These are phyloP conservation scores for Nettapus auritus DNA, from an alignment of 2,113 vertebrate species.

Conservation along the genomic window DNA sequence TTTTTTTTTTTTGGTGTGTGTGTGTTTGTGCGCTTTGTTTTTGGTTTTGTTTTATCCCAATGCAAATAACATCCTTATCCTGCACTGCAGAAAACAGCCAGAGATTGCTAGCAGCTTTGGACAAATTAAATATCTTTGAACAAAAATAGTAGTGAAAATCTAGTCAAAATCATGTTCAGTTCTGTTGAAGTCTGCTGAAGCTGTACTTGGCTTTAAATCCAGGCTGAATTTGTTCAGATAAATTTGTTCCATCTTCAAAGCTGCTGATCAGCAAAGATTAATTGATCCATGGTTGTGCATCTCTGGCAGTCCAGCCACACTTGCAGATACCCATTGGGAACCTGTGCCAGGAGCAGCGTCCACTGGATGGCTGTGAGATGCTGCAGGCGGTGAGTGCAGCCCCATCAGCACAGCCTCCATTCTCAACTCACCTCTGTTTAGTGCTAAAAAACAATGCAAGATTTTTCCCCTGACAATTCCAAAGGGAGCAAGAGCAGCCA, in stretches of 20 bases:
- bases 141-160: neutral
- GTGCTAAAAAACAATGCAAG: neutral
- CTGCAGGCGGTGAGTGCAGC: rapidly evolving
- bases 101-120: neutral
- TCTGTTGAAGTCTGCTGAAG: neutral
- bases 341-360: neutral
- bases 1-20: neutral
- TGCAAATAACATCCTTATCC: neutral
- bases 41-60: neutral
- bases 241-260: slow-evolving; percentile 23
- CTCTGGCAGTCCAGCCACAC: neutral
- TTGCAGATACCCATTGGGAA: neutral
- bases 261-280: neutral
- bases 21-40: too few species aligned
- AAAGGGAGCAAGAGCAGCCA: neutral
- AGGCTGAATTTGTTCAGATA: neutral
- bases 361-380: neutral
- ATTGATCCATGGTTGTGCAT: neutral
- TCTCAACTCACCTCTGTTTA: rapidly evolving
- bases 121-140: neutral
- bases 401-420: rapidly evolving
- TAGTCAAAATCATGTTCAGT: neutral
- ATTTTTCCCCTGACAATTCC: neutral
- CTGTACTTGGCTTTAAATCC: neutral
- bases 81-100: neutral